These are phyloP conservation scores for Dascyllus trimaculatus DNA, from an alignment of 2,113 vertebrate genomes.

Conservation along the genomic window DNA sequence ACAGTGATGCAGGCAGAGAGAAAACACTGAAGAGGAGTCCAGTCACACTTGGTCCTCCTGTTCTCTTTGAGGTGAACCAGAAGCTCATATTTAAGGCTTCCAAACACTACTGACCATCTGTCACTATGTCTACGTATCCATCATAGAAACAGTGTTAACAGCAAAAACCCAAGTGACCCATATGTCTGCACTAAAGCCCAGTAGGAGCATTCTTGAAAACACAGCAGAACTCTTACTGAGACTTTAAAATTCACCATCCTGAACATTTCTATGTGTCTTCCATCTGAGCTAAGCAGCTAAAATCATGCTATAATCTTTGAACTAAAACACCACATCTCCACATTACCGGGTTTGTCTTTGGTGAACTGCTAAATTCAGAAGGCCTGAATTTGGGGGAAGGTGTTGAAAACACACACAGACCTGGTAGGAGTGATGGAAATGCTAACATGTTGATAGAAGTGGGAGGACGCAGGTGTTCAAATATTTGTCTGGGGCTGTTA, in stretches of 20 bases:
- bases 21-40: conserved; percentile 7
- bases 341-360: not conserved
- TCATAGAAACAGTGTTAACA: not conserved
- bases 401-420: not conserved
- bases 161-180: conserved; percentile 8
- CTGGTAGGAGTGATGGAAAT: conserved; percentile 20
- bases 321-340: not conserved
- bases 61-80: not conserved
- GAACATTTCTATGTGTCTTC: not conserved
- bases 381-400: not conserved
- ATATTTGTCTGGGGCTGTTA: conserved; percentile 55
- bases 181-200: conserved; percentile 10
- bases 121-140: not conserved
- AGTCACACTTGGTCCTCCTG: not conserved
- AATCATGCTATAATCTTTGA: no score
- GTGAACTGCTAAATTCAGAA: not conserved
- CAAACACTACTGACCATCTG: not conserved
- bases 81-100: not conserved
- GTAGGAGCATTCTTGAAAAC: not conserved
- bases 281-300: not conserved
- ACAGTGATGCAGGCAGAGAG: not conserved
- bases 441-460: conserved; percentile 41
- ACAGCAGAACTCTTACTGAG: not conserved
- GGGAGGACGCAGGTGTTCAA: conserved; percentile 57
- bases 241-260: not conserved